Conservation (phyloP, 2,888 invertebrate genomes). For the Steinernema hermaphroditum region DNA sequence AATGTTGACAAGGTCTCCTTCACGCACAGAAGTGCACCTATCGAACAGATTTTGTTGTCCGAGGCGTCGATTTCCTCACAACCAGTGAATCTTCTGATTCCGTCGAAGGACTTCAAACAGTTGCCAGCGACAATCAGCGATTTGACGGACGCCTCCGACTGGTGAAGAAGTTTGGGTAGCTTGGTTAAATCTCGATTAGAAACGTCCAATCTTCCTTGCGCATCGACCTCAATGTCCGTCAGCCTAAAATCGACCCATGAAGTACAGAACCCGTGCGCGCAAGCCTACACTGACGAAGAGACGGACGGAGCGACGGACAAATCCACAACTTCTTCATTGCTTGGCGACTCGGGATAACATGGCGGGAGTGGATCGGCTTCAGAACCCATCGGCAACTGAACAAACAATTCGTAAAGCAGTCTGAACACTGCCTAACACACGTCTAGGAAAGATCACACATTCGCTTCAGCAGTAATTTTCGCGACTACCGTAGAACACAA, state of each 20-base stretch:
- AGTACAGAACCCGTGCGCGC: not conserved
- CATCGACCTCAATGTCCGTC: not conserved
- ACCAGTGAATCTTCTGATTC: not conserved
- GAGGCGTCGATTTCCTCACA: conserved; percentile 27
- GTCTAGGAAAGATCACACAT: not conserved
- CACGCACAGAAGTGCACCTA: not conserved
- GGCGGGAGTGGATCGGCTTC: not conserved
- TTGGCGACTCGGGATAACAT: not conserved
- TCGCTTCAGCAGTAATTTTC: too few species aligned
- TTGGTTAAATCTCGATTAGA: conserved; percentile 10
- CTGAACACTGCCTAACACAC: not conserved
- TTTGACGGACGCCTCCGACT: not conserved
- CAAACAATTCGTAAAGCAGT: not conserved
- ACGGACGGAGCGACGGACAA: not conserved
- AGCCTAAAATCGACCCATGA: not conserved
- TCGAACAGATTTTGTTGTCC: conserved; percentile 12
- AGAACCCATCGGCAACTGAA: conserved; percentile 1
- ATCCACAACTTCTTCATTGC: not conserved
- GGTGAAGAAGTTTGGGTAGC: not conserved
- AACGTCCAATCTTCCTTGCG: not conserved
- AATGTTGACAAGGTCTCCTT: not conserved
- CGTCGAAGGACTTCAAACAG: conserved; percentile 23
- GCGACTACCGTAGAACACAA: too few species aligned
- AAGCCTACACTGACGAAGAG: not conserved
- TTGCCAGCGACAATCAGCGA: not conserved